Conservation (phyloP, 1,140 invertebrate genomes). For the Dryas iulia region DNA sequence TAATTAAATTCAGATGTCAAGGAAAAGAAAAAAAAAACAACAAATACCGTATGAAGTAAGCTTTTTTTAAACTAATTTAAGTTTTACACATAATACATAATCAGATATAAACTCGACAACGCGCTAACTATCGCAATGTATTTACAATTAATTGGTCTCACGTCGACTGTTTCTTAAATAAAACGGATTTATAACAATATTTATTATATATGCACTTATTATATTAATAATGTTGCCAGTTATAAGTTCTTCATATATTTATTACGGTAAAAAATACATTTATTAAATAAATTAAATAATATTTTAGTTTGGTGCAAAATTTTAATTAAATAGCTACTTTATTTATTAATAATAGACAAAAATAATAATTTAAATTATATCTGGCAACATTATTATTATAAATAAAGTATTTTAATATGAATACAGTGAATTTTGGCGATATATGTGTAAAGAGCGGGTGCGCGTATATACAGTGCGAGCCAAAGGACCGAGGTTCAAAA, state of each 20-base stretch:
- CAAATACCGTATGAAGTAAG: constrained; percentile 68
- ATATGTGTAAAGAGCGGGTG: constrained; percentile 39
- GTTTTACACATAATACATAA: constrained; percentile 67
- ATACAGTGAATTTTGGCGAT: background rate
- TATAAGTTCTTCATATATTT: background rate
- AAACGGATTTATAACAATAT: background rate
- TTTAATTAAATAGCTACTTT: background rate
- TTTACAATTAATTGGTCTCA: background rate
- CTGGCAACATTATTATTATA: background rate
- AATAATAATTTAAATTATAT: background rate
- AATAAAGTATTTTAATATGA: background rate
- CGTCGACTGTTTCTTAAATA: background rate
- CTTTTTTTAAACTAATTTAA: constrained; percentile 75
- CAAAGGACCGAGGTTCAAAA: constrained; percentile 21
- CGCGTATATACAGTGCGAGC: constrained; percentile 61
- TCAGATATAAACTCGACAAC: constrained; percentile 64
- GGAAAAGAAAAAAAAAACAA: constrained; percentile 51
- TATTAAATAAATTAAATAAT: background rate
- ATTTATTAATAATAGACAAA: too few relatives aligned
- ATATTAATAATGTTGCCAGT: background rate
- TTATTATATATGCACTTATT: background rate
- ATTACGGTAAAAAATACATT: background rate
- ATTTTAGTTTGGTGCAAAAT: background rate
- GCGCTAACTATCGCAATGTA: background rate
- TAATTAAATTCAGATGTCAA: constrained; percentile 10